Evolutionary conservation across 2,113 vertebrate species (phyloP), one percentile per base, ranked within the genome.

Genomic region (Lucifuga dentata): DNA sequence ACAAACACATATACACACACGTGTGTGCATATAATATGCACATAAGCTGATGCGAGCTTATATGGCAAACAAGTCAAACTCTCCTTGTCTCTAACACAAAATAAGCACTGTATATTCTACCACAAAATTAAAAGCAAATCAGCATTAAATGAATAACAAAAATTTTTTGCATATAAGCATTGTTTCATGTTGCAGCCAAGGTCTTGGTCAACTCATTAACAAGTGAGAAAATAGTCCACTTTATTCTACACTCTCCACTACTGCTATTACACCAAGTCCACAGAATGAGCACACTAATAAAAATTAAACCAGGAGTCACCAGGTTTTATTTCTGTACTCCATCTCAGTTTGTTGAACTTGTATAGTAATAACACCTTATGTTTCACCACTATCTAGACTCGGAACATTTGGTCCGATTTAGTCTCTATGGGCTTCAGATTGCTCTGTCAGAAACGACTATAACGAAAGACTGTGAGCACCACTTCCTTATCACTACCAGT

Each of bases 401-500:
- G 44, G 65, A 61, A 36, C 68, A 39, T 68, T 76, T 71, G 62
- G 66, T 68, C 62, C 87, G 77, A 83, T 86, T 86, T 76, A 63
- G 73, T 65, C 73, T 79, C 80, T 19, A 29, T 45, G 33, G 86
- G 26, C 55, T 56, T 83, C 78, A 68, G 69, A 82, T 85, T 80
- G 84, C 75, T 77, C 84, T 82, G 86, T 87, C 87, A 89, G 86
- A 86, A 73, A 74, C 66, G 68, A 76, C 78, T 80, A 58, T 79
- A 80, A 87, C 41, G 64, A 78, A 88, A 86, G 74, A 68, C 81
- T 83, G 72, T 67, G 68, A 65, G 40, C 86, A 84, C 84, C 84
- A 86, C 88, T 86, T 85, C 79, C 87, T 91, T 91, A 90, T 91
- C 87, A n/a, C 87, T 68, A 58, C 73, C 81, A 88, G 86, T 88